Evolutionary conservation across 2,797 vertebrate genomes (phyloP).

Genomic region (Microchirus variegatus): DNA sequence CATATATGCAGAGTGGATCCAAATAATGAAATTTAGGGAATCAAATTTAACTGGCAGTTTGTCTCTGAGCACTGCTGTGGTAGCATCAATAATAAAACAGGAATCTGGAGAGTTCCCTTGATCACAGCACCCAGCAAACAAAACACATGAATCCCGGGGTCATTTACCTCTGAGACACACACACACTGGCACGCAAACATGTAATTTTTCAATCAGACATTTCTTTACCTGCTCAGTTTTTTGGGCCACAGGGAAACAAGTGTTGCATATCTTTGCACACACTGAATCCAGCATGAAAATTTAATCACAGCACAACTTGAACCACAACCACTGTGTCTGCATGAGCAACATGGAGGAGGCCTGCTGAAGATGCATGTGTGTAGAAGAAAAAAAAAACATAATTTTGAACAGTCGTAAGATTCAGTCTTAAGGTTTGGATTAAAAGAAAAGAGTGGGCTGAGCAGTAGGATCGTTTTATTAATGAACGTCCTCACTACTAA

Average conservation of each 20-base stretch:
- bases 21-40: constrained; percentile 44
- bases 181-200: not conserved
- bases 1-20: constrained; percentile 14
- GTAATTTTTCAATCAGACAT: constrained; percentile 13
- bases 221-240: constrained; percentile 10
- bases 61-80: constrained; percentile 26
- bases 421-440: too few species aligned
- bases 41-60: constrained; percentile 48
- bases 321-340: constrained; percentile 3
- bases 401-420: too few species aligned
- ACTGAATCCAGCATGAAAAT: constrained; percentile 34
- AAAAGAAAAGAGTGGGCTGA: too few species aligned
- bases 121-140: constrained; percentile 24
- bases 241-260: constrained; percentile 1
- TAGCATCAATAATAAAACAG: constrained; percentile 55
- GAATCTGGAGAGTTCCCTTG: constrained; percentile 28
- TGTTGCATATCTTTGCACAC: constrained; percentile 1
- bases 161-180: not conserved
- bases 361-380: not conserved
- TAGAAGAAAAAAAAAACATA: too few species aligned
- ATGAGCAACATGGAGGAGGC: not conserved
- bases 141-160: constrained; percentile 5
- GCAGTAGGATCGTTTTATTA: too few species aligned
- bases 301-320: constrained; percentile 44
- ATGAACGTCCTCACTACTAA: too few species aligned